These are phyloP conservation scores for Neosalanx taihuensis DNA, from an alignment of 2,797 vertebrate species.

Conservation along the genomic window DNA sequence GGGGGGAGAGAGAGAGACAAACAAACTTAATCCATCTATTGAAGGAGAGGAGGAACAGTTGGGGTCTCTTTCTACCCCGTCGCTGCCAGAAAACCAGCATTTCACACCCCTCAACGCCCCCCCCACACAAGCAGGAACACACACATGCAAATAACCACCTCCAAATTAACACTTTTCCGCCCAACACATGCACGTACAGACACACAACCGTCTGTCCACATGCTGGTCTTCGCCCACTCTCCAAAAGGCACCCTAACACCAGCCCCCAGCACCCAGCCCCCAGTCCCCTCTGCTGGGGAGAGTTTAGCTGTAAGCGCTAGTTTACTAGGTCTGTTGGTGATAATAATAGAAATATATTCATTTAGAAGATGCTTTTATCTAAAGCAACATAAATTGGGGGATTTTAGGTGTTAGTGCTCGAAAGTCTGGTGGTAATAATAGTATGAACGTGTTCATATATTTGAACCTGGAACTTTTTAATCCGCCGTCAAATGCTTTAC, in stretches of 20 bases:
- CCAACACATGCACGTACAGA: not conserved
- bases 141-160: not conserved
- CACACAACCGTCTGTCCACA: not conserved
- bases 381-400: not conserved
- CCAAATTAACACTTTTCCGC: too few species aligned
- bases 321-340: not conserved
- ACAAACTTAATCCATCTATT: slow-evolving; percentile 69
- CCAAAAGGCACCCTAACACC: not conserved
- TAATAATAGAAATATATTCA: not conserved
- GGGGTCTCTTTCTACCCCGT: slow-evolving; percentile 39
- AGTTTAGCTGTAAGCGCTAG: too few species aligned
- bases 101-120: not conserved
- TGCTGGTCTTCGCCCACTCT: too few species aligned
- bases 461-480: not conserved
- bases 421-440: too few species aligned
- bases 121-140: not conserved
- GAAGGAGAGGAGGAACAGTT: slow-evolving; percentile 57
- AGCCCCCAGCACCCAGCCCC: not conserved
- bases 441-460: too few species aligned
- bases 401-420: not conserved
- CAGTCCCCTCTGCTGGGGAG: not conserved
- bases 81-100: slow-evolving; percentile 35
- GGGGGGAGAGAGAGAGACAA: not conserved
- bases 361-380: not conserved
- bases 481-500: not conserved